Base-by-base conservation (phyloP, 2,797 vertebrate species). In the Psittacula derbiana region DNA sequence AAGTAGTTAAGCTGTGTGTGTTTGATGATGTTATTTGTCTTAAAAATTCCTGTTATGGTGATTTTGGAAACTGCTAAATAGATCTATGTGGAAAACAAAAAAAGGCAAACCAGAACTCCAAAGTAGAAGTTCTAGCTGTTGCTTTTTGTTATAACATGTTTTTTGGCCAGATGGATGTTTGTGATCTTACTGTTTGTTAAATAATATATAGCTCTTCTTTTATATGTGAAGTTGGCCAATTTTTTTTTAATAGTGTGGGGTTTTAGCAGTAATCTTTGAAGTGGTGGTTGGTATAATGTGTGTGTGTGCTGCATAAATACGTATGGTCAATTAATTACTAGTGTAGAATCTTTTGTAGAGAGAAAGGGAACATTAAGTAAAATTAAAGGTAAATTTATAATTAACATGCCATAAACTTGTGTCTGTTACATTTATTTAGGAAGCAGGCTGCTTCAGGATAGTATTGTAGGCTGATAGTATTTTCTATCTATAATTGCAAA, bases 121-220 rank as follows among this genome's bases (percentile, higher is more conserved):
- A n/a, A 65, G 24, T 31, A 43, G 61, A 55, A 84, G 50, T 47
- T 93, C 80, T 78, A 93, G 92, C 84, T 92, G 74, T 93, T 89
- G 13, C 11, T 82, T 78, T 83, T 86, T 80, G 66, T 92, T 90
- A n/a, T 47, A 46, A 38, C n/a, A 12, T 83, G 21, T 14, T 78
- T 91, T 86, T 78, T 71, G 61, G 41, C 61, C 92, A 93, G 84
- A 69, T 94, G 93, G 86, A 82, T 44, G 65, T 47, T 76, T 85
- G 73, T 75, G 69, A 79, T 88, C 64, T 89, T 85, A 55, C 25
- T 88, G 58, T 86, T 92, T 76, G 28, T 88, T 88, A 88, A 80
- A 44, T 64, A 61, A 44, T 86, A 85, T 1, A 2, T 81, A 76
- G 27, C 38, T 82, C 41, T 64, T 78, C 36, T 74, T 80, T 81